Conservation (phyloP, 2,113 vertebrate genomes). For the Leucopsar rothschildi region DNA sequence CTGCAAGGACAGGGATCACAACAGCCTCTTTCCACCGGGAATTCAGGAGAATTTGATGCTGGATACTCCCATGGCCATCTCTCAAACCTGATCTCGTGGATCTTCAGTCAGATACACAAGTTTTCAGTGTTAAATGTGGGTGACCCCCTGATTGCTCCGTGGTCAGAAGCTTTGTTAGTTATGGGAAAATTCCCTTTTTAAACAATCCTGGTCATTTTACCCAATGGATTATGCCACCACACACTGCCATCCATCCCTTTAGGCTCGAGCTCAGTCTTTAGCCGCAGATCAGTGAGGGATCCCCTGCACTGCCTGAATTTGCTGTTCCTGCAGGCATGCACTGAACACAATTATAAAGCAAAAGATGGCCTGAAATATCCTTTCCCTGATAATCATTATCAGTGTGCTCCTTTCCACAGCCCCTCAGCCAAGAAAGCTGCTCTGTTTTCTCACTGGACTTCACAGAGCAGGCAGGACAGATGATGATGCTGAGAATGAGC, state of each 20-base stretch:
- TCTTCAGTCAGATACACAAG: background rate
- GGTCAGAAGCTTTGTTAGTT: background rate
- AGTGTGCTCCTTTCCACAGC: background rate
- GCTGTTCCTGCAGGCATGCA: background rate
- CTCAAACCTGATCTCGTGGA: background rate
- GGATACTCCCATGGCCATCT: background rate
- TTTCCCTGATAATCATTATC: background rate
- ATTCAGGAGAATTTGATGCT: background rate
- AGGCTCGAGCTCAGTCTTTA: background rate
- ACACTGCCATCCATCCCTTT: background rate
- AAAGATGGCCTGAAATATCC: background rate
- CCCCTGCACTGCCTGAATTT: background rate
- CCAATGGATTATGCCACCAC: background rate
- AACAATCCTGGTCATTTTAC: background rate
- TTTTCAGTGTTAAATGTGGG: background rate
- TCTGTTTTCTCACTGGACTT: background rate
- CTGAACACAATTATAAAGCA: background rate
- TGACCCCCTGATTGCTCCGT: background rate
- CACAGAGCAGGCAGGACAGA: background rate
- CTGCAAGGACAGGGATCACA: background rate
- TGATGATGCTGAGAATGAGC: background rate
- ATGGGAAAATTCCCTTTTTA: background rate
- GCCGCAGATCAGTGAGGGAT: background rate
- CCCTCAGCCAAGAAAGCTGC: background rate
- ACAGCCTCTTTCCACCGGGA: background rate